phyloP scores from a whole-genome alignment of 2,113 vertebrate species.

The Petaurus breviceps region DNA sequence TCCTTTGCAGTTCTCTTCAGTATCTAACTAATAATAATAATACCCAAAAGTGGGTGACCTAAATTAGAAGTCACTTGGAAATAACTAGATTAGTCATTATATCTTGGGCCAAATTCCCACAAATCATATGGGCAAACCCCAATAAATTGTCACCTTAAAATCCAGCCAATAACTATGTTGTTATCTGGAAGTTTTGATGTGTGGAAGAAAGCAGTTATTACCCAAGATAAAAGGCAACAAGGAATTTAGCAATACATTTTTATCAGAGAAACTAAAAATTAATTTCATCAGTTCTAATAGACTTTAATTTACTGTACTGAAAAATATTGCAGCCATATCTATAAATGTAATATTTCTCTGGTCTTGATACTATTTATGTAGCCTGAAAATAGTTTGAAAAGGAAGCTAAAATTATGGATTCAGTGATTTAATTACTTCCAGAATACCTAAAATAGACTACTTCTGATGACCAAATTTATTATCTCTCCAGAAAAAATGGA shows the following conservation, averaged over 20 bases:
- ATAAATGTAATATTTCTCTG: background rate
- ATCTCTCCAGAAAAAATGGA: conserved; percentile 27
- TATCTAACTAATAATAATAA: background rate
- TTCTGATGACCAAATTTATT: conserved; percentile 3
- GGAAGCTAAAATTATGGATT: background rate
- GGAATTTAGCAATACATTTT: conserved; percentile 35
- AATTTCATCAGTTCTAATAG: conserved; percentile 10
- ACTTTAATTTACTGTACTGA: conserved; percentile 23
- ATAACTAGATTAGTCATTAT: background rate
- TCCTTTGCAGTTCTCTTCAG: conserved; percentile 16
- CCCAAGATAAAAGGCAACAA: conserved; percentile 29
- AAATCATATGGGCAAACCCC: background rate
- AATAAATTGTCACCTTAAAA: background rate
- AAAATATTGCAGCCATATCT: background rate
- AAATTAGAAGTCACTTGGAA: background rate
- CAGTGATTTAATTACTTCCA: background rate
- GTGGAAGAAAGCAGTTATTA: background rate
- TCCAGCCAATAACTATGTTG: background rate
- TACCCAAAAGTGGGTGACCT: conserved; percentile 23
- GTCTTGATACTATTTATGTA: conserved; percentile 38
- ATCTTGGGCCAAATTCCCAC: background rate
- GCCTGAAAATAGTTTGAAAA: conserved; percentile 9
- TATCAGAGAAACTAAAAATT: conserved; percentile 40
- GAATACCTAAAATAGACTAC: background rate
- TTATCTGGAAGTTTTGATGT: background rate